Base-by-base conservation (phyloP, 2,797 vertebrate genomes). In the Myripristis jacobus region DNA sequence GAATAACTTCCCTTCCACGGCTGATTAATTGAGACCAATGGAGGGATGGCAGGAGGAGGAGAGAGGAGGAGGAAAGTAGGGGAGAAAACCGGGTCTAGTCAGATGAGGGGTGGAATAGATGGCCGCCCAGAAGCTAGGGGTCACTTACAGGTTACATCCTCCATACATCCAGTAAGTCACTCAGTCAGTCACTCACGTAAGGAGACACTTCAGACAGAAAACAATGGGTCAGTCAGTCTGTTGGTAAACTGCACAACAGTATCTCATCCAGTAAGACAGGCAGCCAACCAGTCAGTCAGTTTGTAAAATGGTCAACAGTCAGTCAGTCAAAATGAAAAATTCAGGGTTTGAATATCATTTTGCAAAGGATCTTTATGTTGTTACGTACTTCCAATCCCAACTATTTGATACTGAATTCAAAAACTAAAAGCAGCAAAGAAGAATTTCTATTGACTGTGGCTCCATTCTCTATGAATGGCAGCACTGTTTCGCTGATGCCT, bases 11-110 rank as follows among this genome's bases (percentile, higher is more conserved):
- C 65, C 58, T 64, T 81, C 84, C 88, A 92, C 70, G 87, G 86
- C 81, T 93, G 91, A 94, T 92, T 92, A 92, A 91, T 89, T 88
- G 79, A 87, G 77, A 76, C 86, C 87, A 93, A 92, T 88, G 77
- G 87, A 83, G 82, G 84, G 80, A 61, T 88, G 82, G 87, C 74
- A 76, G 81, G 70, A 83, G 77, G 72, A 86, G 85, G 52, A 22
- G 54, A 41, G 52, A 46, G 31, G 70, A 79, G 66, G 73, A 74
- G 65, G 69, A 80, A 60, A 79, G 53, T 56, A 71, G 59, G 46
- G 55, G 73, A 63, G 74, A 71, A 67, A 85, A 70, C 73, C 3
- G n/a, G 56, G 48, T 54, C 58, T 67, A 77, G 80, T 87, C 67
- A 77, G 68, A 87, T 68, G 74, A 88, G 73, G 71, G 63, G 55